phyloP scores from a whole-genome alignment of 2,888 invertebrate species.

The Caenorhabditis sulstoni region DNA sequence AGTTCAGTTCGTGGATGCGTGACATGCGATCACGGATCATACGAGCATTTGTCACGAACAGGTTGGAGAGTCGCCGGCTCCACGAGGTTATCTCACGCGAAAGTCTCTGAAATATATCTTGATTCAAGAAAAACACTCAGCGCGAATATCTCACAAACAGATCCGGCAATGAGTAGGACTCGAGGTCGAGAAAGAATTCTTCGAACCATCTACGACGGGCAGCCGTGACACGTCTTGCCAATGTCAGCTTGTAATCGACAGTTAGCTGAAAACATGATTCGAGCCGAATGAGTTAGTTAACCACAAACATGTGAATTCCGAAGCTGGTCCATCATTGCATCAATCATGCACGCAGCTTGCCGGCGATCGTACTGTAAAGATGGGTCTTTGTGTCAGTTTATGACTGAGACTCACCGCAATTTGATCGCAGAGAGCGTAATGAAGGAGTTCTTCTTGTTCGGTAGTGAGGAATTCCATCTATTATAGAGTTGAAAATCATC shows the following conservation, averaged over 20 bases:
- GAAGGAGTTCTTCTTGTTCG: neutral
- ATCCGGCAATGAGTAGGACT: neutral
- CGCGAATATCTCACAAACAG: neutral
- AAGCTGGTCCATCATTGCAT: slow-evolving; percentile 33
- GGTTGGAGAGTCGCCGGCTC: slow-evolving; percentile 17
- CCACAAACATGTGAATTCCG: slow-evolving; percentile 23
- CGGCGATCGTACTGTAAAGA: slow-evolving; percentile 30
- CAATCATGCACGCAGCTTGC: slow-evolving; percentile 37
- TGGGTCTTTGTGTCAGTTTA: neutral
- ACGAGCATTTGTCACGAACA: slow-evolving; percentile 25
- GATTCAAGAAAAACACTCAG: too few relatives aligned
- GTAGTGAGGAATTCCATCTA: slow-evolving; percentile 25
- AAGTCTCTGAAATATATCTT: slow-evolving; percentile 7
- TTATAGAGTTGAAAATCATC: too few relatives aligned
- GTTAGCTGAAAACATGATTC: slow-evolving; percentile 16
- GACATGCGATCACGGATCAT: slow-evolving; percentile 37
- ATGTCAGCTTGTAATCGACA: slow-evolving; percentile 19
- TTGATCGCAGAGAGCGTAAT: neutral
- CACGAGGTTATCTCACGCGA: slow-evolving; percentile 1
- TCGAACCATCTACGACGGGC: slow-evolving; percentile 32
- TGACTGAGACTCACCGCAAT: slow-evolving; percentile 12
- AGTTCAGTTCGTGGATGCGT: slow-evolving; percentile 38
- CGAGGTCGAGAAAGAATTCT: slow-evolving; percentile 8
- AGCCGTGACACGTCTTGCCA: slow-evolving; percentile 7
- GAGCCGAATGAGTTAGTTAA: neutral